Conservation (phyloP, 2,888 invertebrate species). For the Hoplodrina blanda region DNA sequence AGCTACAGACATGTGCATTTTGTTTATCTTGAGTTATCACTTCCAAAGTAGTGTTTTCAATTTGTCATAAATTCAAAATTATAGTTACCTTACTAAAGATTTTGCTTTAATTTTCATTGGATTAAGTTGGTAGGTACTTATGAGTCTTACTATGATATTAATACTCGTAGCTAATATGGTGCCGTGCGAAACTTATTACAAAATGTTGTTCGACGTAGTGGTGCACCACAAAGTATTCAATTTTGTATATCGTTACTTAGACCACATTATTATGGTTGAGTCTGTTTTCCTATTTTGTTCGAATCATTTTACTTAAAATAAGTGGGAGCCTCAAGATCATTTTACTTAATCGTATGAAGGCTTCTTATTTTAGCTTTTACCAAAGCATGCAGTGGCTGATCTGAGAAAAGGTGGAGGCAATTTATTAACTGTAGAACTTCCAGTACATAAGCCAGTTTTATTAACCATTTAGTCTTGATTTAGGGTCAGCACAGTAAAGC, state of each 20-base stretch:
- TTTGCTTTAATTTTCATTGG: no score
- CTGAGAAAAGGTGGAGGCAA: no score
- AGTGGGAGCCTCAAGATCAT: background rate
- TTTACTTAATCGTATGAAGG: background rate
- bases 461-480: background rate
- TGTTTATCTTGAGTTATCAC: background rate
- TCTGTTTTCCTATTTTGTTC: slow-evolving; percentile 43
- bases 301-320: background rate
- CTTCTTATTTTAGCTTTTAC: background rate
- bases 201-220: slow-evolving; percentile 55
- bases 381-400: no score
- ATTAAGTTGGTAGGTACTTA: no score
- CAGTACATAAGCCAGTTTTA: background rate
- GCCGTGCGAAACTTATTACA: slow-evolving; percentile 56
- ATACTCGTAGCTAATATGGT: background rate
- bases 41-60: background rate
- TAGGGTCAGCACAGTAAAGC: background rate
- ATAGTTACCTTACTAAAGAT: no score
- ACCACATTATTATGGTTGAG: slow-evolving; percentile 48
- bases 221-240: slow-evolving; percentile 57
- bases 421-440: background rate
- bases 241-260: slow-evolving; percentile 47
- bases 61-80: background rate
- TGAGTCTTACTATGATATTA: no score
- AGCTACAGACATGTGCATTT: background rate